Base-by-base conservation (phyloP, 1,140 invertebrate genomes). In the Colletes gigas region DNA sequence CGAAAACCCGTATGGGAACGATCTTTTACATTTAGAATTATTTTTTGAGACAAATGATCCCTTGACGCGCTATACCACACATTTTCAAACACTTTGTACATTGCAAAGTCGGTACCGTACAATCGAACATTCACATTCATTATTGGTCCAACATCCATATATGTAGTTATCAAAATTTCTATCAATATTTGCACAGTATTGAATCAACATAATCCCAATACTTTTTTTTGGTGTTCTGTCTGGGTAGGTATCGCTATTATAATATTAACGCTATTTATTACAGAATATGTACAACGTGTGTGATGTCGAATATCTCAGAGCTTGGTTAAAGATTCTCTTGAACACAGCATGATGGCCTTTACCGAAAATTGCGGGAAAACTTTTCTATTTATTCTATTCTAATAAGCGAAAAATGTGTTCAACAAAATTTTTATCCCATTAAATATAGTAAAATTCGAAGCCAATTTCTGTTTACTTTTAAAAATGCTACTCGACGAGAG, bases 271-370 rank as follows among this genome's bases (percentile, higher is more conserved):
- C 21, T 70, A 62, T 52, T 70, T 15, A 41, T 78, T 78, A 60
- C 14, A 44, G 17, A 21, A 21, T 78, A 62, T 78, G 8, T 78
- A 71, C 55, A 78, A 62, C 44, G 57, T 78, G 21, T 78, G 66
- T 14, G 57, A 78, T 19, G 41, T 12, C 14, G 41, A 69, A 78
- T 17, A 70, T 77, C 55, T 60, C 44, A 15, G 21, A 17, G 39
- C 39, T 55, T 14, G 15, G 6, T 47, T 68, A 9, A 10, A 6
- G 44, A 60, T 70, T 52, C 55, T 62, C 0, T 3, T 44, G 39
- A 9, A 30, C 7, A 17, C 62, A 7, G 15, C 8, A 59, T 19
- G 17, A 47, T 44, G 44, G 44, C 3, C 8, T 77, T 47, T 19
- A 59, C 52, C 2, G 19, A 76, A 59, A 0, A 14, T 57, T 10